phyloP scores from a whole-genome alignment of 2,888 invertebrate species.

The Xanthorhoe designata region DNA sequence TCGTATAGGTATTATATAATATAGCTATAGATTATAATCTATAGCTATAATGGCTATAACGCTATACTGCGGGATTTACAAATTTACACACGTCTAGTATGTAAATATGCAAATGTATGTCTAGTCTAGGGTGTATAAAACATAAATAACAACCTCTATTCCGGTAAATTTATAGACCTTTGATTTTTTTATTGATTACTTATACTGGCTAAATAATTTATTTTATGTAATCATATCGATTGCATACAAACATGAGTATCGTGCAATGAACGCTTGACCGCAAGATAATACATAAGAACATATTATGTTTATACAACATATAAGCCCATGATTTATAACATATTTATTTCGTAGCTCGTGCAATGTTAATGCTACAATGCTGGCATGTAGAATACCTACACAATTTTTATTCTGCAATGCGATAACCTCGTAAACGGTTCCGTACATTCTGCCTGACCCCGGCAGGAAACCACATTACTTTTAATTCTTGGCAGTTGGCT shows the following conservation, averaged over 20 bases:
- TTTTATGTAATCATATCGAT: too few relatives aligned
- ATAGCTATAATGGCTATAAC: too few relatives aligned
- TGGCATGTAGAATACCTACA: conserved; percentile 26
- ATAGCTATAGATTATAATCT: too few relatives aligned
- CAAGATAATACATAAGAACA: conserved; percentile 8
- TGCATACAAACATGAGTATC: not conserved
- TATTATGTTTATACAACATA: too few relatives aligned
- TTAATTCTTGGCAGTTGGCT: conserved; percentile 41
- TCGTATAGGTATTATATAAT: too few relatives aligned
- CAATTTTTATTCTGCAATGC: conserved; percentile 36
- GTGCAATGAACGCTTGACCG: conserved; percentile 15
- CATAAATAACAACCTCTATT: too few relatives aligned
- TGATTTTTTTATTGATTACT: too few relatives aligned
- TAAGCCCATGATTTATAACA: not conserved
- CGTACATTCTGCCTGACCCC: conserved; percentile 34
- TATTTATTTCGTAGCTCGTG: not conserved
- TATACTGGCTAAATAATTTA: too few relatives aligned
- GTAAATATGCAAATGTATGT: not conserved
- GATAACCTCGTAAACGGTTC: conserved; percentile 35
- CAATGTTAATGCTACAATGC: conserved; percentile 11
- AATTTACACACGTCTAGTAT: too few relatives aligned
- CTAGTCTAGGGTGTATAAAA: too few relatives aligned
- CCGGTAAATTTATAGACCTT: too few relatives aligned
- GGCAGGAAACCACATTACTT: conserved; percentile 38
- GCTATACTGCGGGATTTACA: too few relatives aligned